Percentiles rank a stretch among this genome's conserved stretches.
Evolutionary conservation across 2,797 vertebrate genomes (phyloP).

Genomic region (Mastacembelus armatus): DNA sequence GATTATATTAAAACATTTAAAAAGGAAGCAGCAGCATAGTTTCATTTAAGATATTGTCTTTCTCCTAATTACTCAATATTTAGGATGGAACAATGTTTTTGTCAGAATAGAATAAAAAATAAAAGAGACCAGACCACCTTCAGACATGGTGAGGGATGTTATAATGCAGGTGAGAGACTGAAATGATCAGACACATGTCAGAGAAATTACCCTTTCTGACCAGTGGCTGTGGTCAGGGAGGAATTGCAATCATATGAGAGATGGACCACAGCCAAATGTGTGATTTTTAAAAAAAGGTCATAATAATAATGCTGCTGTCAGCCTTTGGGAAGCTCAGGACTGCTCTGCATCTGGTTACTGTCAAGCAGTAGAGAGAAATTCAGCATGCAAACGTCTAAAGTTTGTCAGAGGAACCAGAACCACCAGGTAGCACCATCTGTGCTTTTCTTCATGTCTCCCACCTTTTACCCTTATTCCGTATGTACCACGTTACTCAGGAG

Average conservation of each 20-base stretch:
- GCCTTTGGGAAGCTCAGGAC: constrained; percentile 11
- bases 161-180: constrained; percentile 9
- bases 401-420: constrained; percentile 27
- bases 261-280: constrained; percentile 3
- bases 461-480: background rate
- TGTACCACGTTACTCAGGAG: background rate
- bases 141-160: background rate
- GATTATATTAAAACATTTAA: too few species aligned
- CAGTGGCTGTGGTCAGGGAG: background rate
- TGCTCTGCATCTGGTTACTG: constrained; percentile 35
- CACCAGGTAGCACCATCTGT: constrained; percentile 33
- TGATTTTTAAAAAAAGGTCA: constrained; percentile 35
- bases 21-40: too few species aligned
- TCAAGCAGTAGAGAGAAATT: constrained; percentile 30
- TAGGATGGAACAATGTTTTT: background rate
- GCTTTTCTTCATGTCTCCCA: constrained; percentile 5
- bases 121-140: background rate
- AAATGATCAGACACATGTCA: background rate
- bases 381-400: background rate
- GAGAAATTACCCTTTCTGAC: constrained; percentile 1
- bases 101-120: background rate
- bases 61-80: too few species aligned
- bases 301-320: constrained; percentile 24
- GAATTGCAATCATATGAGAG: constrained; percentile 1
- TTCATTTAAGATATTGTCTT: too few species aligned